Conservation (phyloP, 1,140 invertebrate genomes). For the Lasioglossum albipes region DNA sequence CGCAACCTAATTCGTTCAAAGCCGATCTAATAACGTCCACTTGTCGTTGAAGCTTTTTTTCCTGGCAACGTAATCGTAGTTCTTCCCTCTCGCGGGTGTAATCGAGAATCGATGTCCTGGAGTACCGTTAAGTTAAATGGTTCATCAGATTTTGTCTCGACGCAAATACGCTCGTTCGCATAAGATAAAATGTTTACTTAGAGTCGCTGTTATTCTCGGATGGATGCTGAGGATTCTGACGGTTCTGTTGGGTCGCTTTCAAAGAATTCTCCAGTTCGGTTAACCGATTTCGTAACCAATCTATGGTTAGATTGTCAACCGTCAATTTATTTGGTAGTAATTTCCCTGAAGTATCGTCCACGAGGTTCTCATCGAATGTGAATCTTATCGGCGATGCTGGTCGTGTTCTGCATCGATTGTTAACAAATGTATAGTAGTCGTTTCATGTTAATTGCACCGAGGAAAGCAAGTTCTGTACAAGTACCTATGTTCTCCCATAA, state of each 20-base stretch:
- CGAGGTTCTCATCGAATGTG: constrained; percentile 90
- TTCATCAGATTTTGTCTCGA: constrained; percentile 3
- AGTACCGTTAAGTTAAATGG: constrained; percentile 27
- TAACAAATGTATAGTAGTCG: constrained; percentile 19
- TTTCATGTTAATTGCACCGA: background rate
- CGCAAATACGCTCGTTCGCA: background rate
- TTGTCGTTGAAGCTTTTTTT: constrained; percentile 89
- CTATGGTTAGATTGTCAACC: constrained; percentile 94
- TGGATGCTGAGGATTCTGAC: constrained; percentile 69
- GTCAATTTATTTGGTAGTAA: constrained; percentile 90
- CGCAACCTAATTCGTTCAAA: constrained; percentile 91
- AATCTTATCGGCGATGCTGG: constrained; percentile 88
- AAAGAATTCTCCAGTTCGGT: constrained; percentile 85
- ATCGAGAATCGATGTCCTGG: constrained; percentile 68
- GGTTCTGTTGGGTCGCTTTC: constrained; percentile 74
- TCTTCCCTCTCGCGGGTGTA: constrained; percentile 81
- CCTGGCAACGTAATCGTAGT: constrained; percentile 86
- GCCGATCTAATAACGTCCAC: constrained; percentile 90
- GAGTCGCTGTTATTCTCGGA: constrained; percentile 74
- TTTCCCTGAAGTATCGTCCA: constrained; percentile 91
- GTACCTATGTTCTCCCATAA: constrained; percentile 91
- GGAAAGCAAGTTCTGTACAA: constrained; percentile 53
- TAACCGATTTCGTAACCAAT: constrained; percentile 89
- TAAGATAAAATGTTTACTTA: constrained; percentile 59
- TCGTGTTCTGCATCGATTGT: constrained; percentile 82